Evolutionary conservation across 2,888 invertebrate genomes (phyloP), one percentile per base, ranked within the genome.

Genomic region (Caenorhabditis sp.): DNA sequence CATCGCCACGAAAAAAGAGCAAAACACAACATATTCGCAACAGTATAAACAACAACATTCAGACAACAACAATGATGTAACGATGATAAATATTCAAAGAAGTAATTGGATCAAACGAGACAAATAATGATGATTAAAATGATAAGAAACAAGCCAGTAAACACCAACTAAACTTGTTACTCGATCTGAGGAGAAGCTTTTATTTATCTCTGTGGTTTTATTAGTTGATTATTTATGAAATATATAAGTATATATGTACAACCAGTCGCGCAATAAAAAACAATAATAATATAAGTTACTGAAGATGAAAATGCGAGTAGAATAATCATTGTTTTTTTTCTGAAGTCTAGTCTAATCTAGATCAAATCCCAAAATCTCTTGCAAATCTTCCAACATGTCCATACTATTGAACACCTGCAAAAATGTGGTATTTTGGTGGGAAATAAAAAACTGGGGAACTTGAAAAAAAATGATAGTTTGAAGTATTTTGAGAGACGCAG

Each of bases 371-470:
- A 75, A 49, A 21, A 75, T 75, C 57, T 75, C 75, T 51, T 75
- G 75, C 27, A 75, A 62, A 51, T 75, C 75, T 43, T 75, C 75
- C 1, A 75, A 58, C 75, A 75, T 75, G 62, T 75, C 75, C 69
- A 75, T 70, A 49, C 69, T 75, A 37, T 75, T 75, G 50, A 69
- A 69, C n/a, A 70, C 75, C 43, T 62, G 50, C 3, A 51, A 50
- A 23, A 51, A 60, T 5, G 31, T 6, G 31, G 31, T 31, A 31
- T 31, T 31, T 31, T 4, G 10, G 10, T 31, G 10, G 31, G n/a
- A n/a, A n/a, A n/a, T n/a, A n/a, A n/a, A n/a, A n/a, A n/a, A n/a
- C n/a, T n/a, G n/a, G n/a, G n/a, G n/a, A n/a, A 27, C 24, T 10
- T 14, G n/a, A 58, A 19, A 26, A 17, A 23, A 58, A 12, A 58